Base-by-base conservation (phyloP, 2,797 vertebrate genomes). In the Rhadinocentrus ornatus region DNA sequence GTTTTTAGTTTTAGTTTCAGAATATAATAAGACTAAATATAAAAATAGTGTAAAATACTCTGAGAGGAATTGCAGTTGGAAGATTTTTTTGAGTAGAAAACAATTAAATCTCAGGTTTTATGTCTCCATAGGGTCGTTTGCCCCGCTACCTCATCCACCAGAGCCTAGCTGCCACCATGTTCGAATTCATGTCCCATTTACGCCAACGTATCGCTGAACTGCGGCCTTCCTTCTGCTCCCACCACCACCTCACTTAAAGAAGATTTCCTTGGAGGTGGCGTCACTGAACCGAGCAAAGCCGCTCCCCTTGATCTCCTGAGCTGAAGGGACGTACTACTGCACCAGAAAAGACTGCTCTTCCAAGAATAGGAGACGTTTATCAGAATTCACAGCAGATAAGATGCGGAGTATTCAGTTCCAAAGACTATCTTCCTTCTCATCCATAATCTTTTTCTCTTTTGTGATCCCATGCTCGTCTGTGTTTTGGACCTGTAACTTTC, bases 141-240 rank as follows among this genome's bases (percentile, higher is more conserved):
- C 97, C 98, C 3, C 95, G 96, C 34, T 98, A 98, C 94, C 96
- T 99, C 86, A 97, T 99, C 93, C 95, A 99, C 89, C 97, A 98
- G 93, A 98, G 96, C 87, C 92, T 99, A 63, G 95, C 96, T 0
- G 96, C 96, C 92, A 98, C 97, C 92, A 99, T 99, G 98, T 97
- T 98, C 32, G 97, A 99, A 64, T 99, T 99, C 80, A 91, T 96
- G 92, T 92, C 94, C 68, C 95, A 97, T 91, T 93, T 99, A 70
- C 96, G 98, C 1, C 96, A 96, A 82, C 95, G 95, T 0, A 82
- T 98, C 24, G 0, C 77, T 0, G 96, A 98, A 34, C 82, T 97
- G 59, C 89, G 92, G 46, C 61, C 77, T 0, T 13, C 87, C 0
- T 69, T 66, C 16, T 87, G 68, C 64, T 81, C 81, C 68, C 83